A percentile compares a stretch with the other conserved stretches of the same genome.
These are phyloP conservation scores for Enteromius viviparus DNA, from an alignment of 2,797 vertebrate genomes.

Conservation along the genomic window DNA sequence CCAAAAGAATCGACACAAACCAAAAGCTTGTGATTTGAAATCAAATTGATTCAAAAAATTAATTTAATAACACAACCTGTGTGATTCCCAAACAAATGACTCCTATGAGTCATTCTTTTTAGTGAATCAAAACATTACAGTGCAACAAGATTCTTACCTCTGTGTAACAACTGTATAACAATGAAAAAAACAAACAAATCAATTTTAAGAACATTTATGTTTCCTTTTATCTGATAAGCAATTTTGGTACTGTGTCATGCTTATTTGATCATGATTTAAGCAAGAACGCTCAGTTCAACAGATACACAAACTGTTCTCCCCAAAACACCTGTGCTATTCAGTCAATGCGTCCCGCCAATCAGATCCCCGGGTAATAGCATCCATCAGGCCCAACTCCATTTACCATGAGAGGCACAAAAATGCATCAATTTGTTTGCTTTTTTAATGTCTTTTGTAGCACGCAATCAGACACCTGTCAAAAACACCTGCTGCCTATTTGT, in stretches of 20 bases:
- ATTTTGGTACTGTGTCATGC: background rate
- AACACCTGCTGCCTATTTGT: conserved; percentile 75
- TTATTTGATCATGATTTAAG: conserved; percentile 40
- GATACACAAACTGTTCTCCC: conserved; percentile 60
- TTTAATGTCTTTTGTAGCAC: conserved; percentile 79
- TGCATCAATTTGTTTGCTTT: conserved; percentile 80
- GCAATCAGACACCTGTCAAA: conserved; percentile 85
- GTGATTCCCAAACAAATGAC: too few relatives aligned
- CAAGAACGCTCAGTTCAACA: conserved; percentile 60
- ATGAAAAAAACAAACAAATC: too few relatives aligned
- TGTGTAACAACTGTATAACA: too few relatives aligned
- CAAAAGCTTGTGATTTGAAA: background rate
- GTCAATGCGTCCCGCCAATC: conserved; percentile 31
- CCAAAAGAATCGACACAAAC: background rate
- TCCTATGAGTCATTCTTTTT: too few relatives aligned
- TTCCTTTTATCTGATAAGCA: background rate
- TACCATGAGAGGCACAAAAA: conserved; percentile 48
- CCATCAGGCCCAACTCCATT: conserved; percentile 74
- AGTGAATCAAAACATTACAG: too few relatives aligned
- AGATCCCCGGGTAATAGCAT: conserved; percentile 74
- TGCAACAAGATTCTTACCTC: too few relatives aligned
- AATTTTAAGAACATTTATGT: too few relatives aligned
- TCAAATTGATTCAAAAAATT: background rate
- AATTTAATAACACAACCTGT: too few relatives aligned
- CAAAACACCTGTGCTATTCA: conserved; percentile 75